Base-by-base conservation (phyloP, 2,797 vertebrate species). In the Rousettus madagascariensis region DNA sequence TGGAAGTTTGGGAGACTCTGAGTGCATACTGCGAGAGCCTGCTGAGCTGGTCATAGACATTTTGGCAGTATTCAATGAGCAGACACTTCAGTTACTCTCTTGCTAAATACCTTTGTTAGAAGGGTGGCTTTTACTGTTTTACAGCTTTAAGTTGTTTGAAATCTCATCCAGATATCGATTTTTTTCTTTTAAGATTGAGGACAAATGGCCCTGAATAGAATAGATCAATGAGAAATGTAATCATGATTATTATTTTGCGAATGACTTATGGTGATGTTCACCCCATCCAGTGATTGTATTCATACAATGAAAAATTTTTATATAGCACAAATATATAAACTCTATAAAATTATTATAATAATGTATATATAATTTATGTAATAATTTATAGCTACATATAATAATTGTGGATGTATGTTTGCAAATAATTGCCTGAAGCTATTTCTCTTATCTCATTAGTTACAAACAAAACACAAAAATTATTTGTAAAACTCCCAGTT, bases 201-300 rank as follows among this genome's bases (percentile, higher is more conserved):
- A 55, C 9, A 75, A 75, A 57, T 82, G 5, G 59, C 57, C 61
- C 57, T 75, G 26, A 95, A 86, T 94, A 74, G 92, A 92, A 90
- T 41, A 82, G 87, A 69, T 79, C 90, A 61, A 10, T 91, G 63
- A 92, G n/a, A 95, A 91, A 90, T 46, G 24, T 57, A 89, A 61
- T 90, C 7, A 6, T 53, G 41, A 12, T 69, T 63, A 88, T 88
- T 90, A 65, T 92, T 95, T 95, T 90, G 36, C 36, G 77, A 90
- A 82, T 92, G 63, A 90, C 17, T 92, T 80, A 72, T 1, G 46
- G 74, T 10, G 13, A 57, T 41, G 19, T 3, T 33, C 7, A 90
- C 17, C 19, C 26, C 77, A 77, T 22, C 19, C 46, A 71, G 49
- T 30, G 30, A 36, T 51, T 87, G 28, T 15, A 30, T 57, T 92